Conservation (phyloP, 2,113 vertebrate species). For the Grammomys dolichurus region DNA sequence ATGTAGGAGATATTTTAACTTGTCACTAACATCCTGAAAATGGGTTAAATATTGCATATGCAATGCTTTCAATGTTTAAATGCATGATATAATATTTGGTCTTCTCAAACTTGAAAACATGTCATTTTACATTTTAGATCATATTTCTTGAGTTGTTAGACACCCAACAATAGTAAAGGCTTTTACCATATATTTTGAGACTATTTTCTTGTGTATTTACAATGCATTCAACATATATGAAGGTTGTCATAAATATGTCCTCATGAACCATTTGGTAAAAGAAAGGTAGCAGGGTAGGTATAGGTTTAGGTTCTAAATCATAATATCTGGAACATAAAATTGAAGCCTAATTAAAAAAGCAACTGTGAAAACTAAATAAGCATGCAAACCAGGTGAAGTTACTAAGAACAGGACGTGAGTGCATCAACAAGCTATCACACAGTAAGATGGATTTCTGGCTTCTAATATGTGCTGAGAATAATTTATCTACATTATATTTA, state of each 20-base stretch:
- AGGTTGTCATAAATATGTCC: neutral
- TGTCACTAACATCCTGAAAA: conserved; percentile 9
- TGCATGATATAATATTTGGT: conserved; percentile 36
- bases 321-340: neutral
- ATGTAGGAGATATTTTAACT: neutral
- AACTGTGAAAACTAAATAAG: neutral
- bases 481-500: neutral
- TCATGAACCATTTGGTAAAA: neutral
- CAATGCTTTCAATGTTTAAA: neutral
- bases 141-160: neutral
- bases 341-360: neutral
- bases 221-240: neutral
- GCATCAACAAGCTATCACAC: neutral
- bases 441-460: neutral
- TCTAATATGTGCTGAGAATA: neutral
- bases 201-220: neutral
- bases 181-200: neutral
- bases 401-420: neutral
- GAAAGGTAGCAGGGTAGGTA: neutral
- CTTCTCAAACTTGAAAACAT: neutral
- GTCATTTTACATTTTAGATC: neutral
- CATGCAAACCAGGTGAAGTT: neutral
- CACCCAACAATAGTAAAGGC: neutral
- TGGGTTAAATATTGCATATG: neutral
- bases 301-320: neutral